Base-by-base conservation (phyloP, 2,888 invertebrate species). In the Amiota minor region DNA sequence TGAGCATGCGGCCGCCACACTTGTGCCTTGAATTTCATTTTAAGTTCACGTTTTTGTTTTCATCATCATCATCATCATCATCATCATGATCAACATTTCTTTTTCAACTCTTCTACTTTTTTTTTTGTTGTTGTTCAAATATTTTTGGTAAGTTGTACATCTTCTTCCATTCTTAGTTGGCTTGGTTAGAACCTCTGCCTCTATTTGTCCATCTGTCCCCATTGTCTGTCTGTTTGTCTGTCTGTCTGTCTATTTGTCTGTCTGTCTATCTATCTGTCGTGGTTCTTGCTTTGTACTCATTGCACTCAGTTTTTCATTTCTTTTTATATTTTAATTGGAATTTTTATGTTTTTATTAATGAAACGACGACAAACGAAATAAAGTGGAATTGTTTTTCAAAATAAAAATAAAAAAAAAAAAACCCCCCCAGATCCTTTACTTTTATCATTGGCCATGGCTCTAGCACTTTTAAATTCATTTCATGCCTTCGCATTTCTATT, bases 271-370 rank as follows among this genome's bases (percentile, higher is more conserved):
- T n/a, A n/a, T n/a, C 53, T 53, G 53, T n/a, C 53, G 23, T 35
- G 61, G 61, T 59, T 59, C 23, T 20, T 10, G 59, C 59, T 59
- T 59, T 59, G 59, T 59, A 59, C 4, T 59, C 59, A 11, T 20
- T 14, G 18, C n/a, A 6, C 9, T 14, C 53, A 16, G 53, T 53
- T 53, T 16, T 53, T 53, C 53, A 35, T 53, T 53, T n/a, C 47
- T 49, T 65, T 16, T 18, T 65, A 16, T 65, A 65, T 65, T 65
- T 65, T 65, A 65, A 65, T 65, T 65, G 65, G 65, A 65, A 65
- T 47, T 65, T 65, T 65, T 65, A 65, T 65, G 65, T 65, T 65
- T 65, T 65, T 65, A 65, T 65, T 65, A 65, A 65, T 65, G 65
- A 65, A 65, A 45, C 45, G 62, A 45, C 45, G 62, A 35, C 35